These are phyloP conservation scores for Tyria jacobaeae DNA, from an alignment of 2,888 invertebrate genomes.

Conservation along the genomic window DNA sequence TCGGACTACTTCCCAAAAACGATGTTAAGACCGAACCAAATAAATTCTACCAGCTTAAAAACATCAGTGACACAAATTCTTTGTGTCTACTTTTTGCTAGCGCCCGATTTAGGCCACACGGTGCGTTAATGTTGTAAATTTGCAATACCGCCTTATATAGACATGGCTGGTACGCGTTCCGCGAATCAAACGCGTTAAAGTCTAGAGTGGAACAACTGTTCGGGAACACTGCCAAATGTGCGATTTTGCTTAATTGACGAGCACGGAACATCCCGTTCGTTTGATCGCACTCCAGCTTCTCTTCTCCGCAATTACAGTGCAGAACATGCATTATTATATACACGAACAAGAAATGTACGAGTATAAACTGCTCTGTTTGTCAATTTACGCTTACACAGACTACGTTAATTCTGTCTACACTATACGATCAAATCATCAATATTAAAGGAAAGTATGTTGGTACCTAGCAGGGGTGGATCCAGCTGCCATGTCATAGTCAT, in stretches of 20 bases:
- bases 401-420: not conserved
- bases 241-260: slow-evolving; percentile 82
- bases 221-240: slow-evolving; percentile 82
- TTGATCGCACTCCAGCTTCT: slow-evolving; percentile 74
- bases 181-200: slow-evolving; percentile 64
- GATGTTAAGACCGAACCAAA: slow-evolving; percentile 25
- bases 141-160: slow-evolving; percentile 70
- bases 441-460: no score
- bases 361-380: not conserved
- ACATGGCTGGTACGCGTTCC: slow-evolving; percentile 55
- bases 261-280: slow-evolving; percentile 70
- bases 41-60: slow-evolving; percentile 29
- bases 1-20: slow-evolving; percentile 27
- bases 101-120: slow-evolving; percentile 27
- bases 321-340: slow-evolving; percentile 58
- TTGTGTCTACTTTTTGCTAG: slow-evolving; percentile 37
- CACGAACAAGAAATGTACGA: slow-evolving; percentile 42
- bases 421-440: not conserved
- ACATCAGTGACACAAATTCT: slow-evolving; percentile 37
- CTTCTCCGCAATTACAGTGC: slow-evolving; percentile 56
- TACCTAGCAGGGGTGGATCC: no score
- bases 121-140: slow-evolving; percentile 28
- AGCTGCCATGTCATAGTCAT: no score
- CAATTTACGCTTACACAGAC: not conserved
- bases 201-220: slow-evolving; percentile 71